Evolutionary conservation across 2,888 invertebrate genomes (phyloP).

Genomic region (Xanthostigma xanthostigma): DNA sequence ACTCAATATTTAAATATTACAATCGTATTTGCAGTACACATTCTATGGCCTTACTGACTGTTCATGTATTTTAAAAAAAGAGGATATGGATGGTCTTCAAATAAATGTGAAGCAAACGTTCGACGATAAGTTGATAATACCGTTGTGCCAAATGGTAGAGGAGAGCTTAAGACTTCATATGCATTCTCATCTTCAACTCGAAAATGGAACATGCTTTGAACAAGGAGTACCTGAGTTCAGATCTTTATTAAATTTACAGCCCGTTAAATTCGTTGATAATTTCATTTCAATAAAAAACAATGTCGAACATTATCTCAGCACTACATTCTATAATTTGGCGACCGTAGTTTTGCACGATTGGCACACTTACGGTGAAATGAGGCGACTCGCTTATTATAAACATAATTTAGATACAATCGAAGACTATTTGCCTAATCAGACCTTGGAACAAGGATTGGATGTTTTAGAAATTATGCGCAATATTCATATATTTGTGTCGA

Average conservation of each 20-base stretch:
- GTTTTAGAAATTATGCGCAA: constrained; percentile 95
- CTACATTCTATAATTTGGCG: constrained; percentile 92
- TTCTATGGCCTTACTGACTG: constrained; percentile 24
- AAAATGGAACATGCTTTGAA: constrained; percentile 56
- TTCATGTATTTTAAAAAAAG: constrained; percentile 13
- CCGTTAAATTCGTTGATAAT: constrained; percentile 36
- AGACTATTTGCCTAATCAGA: constrained; percentile 89
- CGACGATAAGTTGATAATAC: constrained; percentile 44
- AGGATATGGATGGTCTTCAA: constrained; percentile 26
- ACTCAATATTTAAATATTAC: not conserved
- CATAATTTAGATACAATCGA: constrained; percentile 70
- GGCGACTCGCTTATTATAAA: constrained; percentile 76
- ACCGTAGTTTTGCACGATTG: constrained; percentile 95
- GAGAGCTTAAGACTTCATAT: constrained; percentile 84
- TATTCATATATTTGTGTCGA: constrained; percentile 85
- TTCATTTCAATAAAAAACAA: constrained; percentile 48
- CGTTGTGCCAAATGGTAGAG: constrained; percentile 76
- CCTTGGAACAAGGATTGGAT: constrained; percentile 92
- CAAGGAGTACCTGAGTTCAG: constrained; percentile 47
- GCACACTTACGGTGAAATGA: constrained; percentile 95
- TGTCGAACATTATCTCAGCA: constrained; percentile 83
- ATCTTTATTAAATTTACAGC: constrained; percentile 40
- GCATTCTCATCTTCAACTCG: constrained; percentile 75
- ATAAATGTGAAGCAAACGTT: constrained; percentile 30
- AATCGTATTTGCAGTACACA: constrained; percentile 18